Conservation (phyloP, 1,140 invertebrate genomes). For the Drosophila mojavensis region DNA sequence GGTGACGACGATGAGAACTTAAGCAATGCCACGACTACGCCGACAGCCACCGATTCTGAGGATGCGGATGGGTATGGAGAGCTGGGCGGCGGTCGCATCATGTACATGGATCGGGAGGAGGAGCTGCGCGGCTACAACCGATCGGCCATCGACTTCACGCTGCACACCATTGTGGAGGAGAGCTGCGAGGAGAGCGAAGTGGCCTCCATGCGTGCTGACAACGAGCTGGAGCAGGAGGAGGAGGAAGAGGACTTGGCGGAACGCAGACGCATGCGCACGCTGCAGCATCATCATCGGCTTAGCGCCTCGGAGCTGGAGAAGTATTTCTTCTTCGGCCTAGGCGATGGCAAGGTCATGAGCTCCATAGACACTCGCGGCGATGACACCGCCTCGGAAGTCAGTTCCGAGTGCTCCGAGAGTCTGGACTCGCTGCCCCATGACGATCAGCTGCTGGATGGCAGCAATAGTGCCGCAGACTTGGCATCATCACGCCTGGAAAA, state of each 20-base stretch:
- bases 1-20: conserved; percentile 89
- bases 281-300: conserved; percentile 85
- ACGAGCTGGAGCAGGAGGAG: conserved; percentile 53
- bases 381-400: conserved; percentile 93
- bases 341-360: conserved; percentile 87
- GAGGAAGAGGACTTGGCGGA: conserved; percentile 57
- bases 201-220: conserved; percentile 84
- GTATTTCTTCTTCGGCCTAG: conserved; percentile 94
- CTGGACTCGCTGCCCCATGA: conserved; percentile 88
- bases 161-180: conserved; percentile 97
- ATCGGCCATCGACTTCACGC: conserved; percentile 93
- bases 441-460: conserved; percentile 85
- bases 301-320: conserved; percentile 94
- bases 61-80: conserved; percentile 70
- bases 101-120: conserved; percentile 89
- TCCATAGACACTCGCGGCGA: conserved; percentile 85
- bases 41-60: conserved; percentile 86
- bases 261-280: conserved; percentile 71
- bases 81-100: conserved; percentile 62
- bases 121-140: conserved; percentile 92
- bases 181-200: conserved; percentile 95
- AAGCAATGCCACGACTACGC: conserved; percentile 85
- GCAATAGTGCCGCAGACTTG: conserved; percentile 86
- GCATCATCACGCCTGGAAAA: conserved; percentile 94
- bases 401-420: conserved; percentile 93